Conservation (phyloP, 1,140 invertebrate species). For the Drosophila lini region DNA sequence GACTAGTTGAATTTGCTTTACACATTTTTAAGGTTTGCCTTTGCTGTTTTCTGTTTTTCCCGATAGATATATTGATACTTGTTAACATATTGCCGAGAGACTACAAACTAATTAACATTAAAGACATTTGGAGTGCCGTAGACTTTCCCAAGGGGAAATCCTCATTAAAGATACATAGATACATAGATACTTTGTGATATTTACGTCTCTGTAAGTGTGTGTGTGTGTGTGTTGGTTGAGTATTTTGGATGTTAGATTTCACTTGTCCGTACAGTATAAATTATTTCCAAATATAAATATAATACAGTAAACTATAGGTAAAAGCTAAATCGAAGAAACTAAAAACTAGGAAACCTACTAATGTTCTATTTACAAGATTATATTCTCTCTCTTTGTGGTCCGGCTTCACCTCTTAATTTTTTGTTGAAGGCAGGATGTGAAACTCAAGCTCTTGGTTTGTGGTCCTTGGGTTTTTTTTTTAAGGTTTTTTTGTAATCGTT, state of each 20-base stretch:
- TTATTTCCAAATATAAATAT: constrained; percentile 74
- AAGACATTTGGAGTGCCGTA: constrained; percentile 53
- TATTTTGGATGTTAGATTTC: constrained; percentile 81
- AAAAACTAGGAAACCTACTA: constrained; percentile 61
- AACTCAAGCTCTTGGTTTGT: constrained; percentile 63
- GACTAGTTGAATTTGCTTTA: constrained; percentile 84
- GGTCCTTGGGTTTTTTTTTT: constrained; percentile 48
- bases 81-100: constrained; percentile 53
- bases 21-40: constrained; percentile 68
- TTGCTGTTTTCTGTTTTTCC: constrained; percentile 45
- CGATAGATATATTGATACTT: constrained; percentile 25
- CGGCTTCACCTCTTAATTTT: constrained; percentile 13
- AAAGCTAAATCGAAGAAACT: constrained; percentile 44
- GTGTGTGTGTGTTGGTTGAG: constrained; percentile 59
- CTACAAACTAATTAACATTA: constrained; percentile 82
- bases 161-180: constrained; percentile 50
- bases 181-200: constrained; percentile 73
- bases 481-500: constrained; percentile 47
- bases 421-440: constrained; percentile 11
- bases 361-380: constrained; percentile 76
- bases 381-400: constrained; percentile 32
- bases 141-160: constrained; percentile 44
- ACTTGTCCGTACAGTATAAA: constrained; percentile 67
- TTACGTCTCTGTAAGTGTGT: constrained; percentile 32
- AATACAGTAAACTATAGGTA: constrained; percentile 68